Conservation (phyloP, 2,113 vertebrate genomes). For the Progne subis region DNA sequence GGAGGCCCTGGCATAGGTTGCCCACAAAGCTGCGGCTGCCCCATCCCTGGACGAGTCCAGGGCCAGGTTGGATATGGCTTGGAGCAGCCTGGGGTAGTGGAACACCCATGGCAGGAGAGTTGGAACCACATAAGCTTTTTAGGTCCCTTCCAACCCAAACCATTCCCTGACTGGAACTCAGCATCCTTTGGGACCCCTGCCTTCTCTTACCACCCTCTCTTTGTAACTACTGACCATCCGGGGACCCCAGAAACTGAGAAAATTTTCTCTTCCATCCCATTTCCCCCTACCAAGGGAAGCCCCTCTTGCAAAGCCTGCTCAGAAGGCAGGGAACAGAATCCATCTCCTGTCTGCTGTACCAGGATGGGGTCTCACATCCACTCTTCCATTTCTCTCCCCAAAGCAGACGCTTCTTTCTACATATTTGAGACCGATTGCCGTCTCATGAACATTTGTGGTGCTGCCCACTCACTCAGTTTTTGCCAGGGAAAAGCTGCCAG, state of each 20-base stretch:
- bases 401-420: not conserved
- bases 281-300: not conserved
- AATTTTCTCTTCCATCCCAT: not conserved
- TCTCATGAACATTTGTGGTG: not conserved
- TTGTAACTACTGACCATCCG: not conserved
- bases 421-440: not conserved
- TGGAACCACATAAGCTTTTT: not conserved
- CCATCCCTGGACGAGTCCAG: not conserved
- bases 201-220: not conserved
- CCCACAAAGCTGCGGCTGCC: not conserved
- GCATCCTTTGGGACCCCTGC: not conserved
- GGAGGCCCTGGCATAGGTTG: fast-evolving
- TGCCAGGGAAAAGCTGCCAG: not conserved
- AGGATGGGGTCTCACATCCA: not conserved
- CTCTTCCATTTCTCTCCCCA: not conserved
- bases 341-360: not conserved
- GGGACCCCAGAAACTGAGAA: not conserved
- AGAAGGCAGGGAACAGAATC: not conserved
- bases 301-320: not conserved
- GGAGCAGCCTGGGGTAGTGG: fast-evolving
- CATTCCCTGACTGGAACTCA: not conserved
- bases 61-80: fast-evolving
- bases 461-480: not conserved
- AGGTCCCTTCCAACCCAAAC: not conserved
- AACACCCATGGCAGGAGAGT: not conserved